Evolutionary conservation across 1,140 invertebrate genomes (phyloP).

Genomic region (Brachionus asplanchnoidis): DNA sequence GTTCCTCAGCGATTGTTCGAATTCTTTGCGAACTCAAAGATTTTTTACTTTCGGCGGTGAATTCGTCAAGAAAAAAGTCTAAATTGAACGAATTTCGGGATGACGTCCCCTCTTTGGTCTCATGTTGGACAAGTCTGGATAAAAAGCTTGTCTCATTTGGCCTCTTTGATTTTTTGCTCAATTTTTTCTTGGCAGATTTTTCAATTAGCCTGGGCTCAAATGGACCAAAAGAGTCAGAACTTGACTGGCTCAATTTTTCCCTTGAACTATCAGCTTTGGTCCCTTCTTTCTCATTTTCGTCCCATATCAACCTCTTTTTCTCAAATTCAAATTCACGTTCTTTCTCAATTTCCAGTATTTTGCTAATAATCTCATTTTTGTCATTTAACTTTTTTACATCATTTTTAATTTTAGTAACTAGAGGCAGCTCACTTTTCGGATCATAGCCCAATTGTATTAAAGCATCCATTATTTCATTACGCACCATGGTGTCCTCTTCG

Average conservation of each 20-base stretch:
- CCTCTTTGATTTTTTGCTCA: background rate
- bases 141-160: background rate
- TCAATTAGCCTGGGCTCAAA: background rate
- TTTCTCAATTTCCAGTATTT: constrained; percentile 29
- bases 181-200: background rate
- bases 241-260: background rate
- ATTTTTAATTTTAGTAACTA: constrained; percentile 54
- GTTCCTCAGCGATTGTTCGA: background rate
- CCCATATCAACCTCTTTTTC: constrained; percentile 34
- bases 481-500: constrained; percentile 43
- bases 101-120: background rate
- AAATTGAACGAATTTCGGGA: background rate
- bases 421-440: constrained; percentile 53
- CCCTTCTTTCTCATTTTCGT: background rate
- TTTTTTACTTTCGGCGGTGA: background rate
- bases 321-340: constrained; percentile 22
- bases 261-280: background rate
- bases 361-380: background rate
- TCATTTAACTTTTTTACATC: constrained; percentile 52
- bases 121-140: background rate
- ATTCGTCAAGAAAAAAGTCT: background rate
- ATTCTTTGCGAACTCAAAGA: background rate
- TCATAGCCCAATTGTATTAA: constrained; percentile 50
- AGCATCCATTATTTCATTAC: constrained; percentile 48
- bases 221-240: constrained; percentile 5